A percentile compares a stretch with the other conserved stretches of the same genome.
Evolutionary conservation across 2,113 vertebrate species (phyloP).

Genomic region (Macaca mulatta): DNA sequence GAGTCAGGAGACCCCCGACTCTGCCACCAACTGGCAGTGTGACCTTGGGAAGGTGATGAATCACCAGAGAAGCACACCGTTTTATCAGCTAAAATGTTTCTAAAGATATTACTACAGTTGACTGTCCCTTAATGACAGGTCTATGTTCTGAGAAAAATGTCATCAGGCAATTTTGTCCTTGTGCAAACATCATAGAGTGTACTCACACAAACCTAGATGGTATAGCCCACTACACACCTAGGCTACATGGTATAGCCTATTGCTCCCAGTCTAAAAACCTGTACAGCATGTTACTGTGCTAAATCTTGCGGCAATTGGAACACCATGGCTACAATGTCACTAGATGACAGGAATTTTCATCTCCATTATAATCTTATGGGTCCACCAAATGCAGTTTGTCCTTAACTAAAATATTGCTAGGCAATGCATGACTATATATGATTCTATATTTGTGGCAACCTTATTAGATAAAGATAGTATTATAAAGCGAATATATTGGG

Average conservation of each 20-base stretch:
- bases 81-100: background rate
- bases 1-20: background rate
- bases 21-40: background rate
- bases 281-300: background rate
- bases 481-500: background rate
- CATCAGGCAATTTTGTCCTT: background rate
- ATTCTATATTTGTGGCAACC: background rate
- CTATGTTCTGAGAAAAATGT: background rate
- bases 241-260: background rate
- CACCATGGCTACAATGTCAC: background rate
- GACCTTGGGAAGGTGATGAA: background rate
- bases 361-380: background rate
- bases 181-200: background rate
- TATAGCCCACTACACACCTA: background rate
- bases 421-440: background rate
- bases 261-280: background rate
- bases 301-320: background rate
- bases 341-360: background rate
- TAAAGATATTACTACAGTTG: background rate
- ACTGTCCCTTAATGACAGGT: background rate
- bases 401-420: background rate
- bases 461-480: background rate
- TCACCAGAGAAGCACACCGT: background rate
- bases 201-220: background rate
- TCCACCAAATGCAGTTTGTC: background rate